These are phyloP conservation scores for Phania funesta DNA, from an alignment of 2,888 invertebrate genomes.

Conservation along the genomic window DNA sequence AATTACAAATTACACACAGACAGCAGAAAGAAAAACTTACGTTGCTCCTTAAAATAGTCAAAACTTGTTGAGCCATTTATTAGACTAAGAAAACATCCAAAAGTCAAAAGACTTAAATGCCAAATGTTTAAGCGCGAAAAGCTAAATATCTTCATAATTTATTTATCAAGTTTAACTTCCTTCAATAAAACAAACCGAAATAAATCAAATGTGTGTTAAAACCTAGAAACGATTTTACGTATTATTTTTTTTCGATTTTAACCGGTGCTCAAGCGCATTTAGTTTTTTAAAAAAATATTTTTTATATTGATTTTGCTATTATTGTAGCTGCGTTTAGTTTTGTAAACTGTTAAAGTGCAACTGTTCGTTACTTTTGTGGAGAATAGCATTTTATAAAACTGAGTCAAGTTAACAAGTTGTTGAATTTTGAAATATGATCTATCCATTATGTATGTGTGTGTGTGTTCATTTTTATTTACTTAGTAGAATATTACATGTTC, in stretches of 20 bases:
- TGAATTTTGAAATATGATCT: conserved; percentile 82
- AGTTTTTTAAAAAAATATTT: background rate
- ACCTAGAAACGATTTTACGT: background rate
- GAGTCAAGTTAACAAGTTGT: conserved; percentile 75
- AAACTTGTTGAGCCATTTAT: conserved; percentile 45
- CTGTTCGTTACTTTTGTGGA: conserved; percentile 43
- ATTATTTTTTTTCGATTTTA: background rate
- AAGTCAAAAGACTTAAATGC: conserved; percentile 29
- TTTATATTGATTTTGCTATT: background rate
- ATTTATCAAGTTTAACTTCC: background rate
- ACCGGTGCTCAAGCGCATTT: conserved; percentile 39
- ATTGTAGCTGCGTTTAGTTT: conserved; percentile 46
- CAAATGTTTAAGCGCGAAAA: conserved; percentile 31
- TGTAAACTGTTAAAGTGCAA: conserved; percentile 57
- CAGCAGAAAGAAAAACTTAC: conserved; percentile 52
- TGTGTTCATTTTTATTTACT: conserved; percentile 53
- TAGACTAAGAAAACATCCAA: conserved; percentile 30
- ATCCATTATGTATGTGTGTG: conserved; percentile 70
- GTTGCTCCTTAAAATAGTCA: conserved; percentile 64
- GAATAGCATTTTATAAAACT: conserved; percentile 64
- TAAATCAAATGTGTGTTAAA: conserved; percentile 19
- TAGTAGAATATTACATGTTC: background rate
- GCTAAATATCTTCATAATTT: conserved; percentile 36
- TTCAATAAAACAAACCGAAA: too few relatives aligned
- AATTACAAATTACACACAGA: background rate